These are phyloP conservation scores for Bruchidius siliquastri DNA, from an alignment of 2,888 invertebrate species.

Conservation along the genomic window DNA sequence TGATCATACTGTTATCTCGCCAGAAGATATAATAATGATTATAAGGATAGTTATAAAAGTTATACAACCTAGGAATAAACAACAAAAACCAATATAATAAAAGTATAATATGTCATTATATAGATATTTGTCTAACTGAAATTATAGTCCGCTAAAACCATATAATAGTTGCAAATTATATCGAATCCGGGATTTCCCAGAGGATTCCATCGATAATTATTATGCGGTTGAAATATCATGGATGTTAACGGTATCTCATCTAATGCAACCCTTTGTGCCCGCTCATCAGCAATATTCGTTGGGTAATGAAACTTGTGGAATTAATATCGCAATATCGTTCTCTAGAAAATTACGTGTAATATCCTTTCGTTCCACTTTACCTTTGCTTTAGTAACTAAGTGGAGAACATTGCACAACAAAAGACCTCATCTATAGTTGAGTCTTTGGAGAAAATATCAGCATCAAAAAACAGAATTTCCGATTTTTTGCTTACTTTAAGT, in stretches of 20 bases:
- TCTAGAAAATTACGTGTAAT: background rate
- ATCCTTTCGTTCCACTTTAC: background rate
- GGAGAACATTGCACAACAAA: too few species aligned
- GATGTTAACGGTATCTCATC: background rate
- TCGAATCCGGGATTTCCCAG: background rate
- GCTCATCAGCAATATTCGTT: background rate
- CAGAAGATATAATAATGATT: too few species aligned
- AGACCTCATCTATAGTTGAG: too few species aligned
- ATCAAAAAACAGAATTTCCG: too few species aligned
- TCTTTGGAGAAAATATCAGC: too few species aligned
- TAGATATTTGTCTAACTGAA: too few species aligned
- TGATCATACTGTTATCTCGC: too few species aligned
- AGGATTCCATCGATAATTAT: background rate
- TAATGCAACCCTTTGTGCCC: background rate
- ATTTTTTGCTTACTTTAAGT: too few species aligned
- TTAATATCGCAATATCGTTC: background rate
- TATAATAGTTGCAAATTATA: background rate
- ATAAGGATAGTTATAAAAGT: too few species aligned
- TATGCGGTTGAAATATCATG: background rate
- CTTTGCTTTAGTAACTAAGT: background rate
- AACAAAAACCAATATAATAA: too few species aligned
- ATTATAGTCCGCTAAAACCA: background rate
- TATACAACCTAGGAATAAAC: too few species aligned
- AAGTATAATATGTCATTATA: too few species aligned
- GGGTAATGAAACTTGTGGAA: background rate